Base-by-base conservation (phyloP, 2,797 vertebrate species). In the Brachymystax lenok region DNA sequence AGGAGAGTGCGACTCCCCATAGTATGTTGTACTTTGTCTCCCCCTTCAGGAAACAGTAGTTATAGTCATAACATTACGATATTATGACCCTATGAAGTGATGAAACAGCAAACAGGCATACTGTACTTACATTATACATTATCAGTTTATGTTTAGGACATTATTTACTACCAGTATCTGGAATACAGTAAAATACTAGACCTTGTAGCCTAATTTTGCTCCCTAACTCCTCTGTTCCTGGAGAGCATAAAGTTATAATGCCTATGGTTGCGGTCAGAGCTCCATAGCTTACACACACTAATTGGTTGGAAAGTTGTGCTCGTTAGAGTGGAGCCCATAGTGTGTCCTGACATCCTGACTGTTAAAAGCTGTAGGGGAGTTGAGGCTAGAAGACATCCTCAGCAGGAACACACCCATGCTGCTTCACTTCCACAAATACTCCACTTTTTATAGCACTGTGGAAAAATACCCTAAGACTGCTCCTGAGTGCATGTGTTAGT, bases 341-440 rank as follows among this genome's bases (percentile, higher is more conserved):
- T 80, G 69, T 81, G 84, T 76, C 80, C 78, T 82, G 86, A 87
- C 86, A 88, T 89, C 86, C 86, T 80, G 83, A 84, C 85, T 86
- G 84, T 90, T 88, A 92, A 91, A 93, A 92, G 80, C 89, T 89
- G 91, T 82, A 73, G 87, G 90, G 83, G 89, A 87, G 86, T 75
- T 81, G 79, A 71, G 79, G 85, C 82, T 77, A 46, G 78, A 68
- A 83, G 77, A 80, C 79, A 82, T 82, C 73, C 79, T 84, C 80
- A 82, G 83, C 83, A 50, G 71, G 67, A 27, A 73, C 79, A 80
- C 69, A 51, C 77, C 74, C 68, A 80, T 84, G 83, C 85, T 77
- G 68, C 67, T 87, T 81, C 71, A 83, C 84, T 86, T 82, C 66
- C 77, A 84, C 84, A 87, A 77, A 87, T 83, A 82, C 82, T 84